Percentiles rank a stretch among this genome's conserved stretches.
phyloP scores from a whole-genome alignment of 2,888 invertebrate genomes.

The Hyposoter dolosus region DNA sequence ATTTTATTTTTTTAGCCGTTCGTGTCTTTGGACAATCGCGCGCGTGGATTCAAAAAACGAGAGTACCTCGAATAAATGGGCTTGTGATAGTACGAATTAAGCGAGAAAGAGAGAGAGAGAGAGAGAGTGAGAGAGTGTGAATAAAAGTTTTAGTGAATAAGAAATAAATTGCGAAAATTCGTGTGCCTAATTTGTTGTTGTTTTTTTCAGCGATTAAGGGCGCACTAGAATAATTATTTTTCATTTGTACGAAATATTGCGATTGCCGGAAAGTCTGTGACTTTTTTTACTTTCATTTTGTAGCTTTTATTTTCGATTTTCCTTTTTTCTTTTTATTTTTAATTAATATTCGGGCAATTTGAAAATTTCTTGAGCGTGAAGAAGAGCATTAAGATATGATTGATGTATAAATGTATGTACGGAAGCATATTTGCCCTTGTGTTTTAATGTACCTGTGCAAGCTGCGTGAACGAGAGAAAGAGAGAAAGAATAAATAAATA shows the following conservation, averaged over 20 bases:
- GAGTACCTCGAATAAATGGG: constrained; percentile 73
- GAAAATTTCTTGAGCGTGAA: neutral
- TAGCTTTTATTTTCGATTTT: neutral
- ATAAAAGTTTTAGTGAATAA: constrained; percentile 43
- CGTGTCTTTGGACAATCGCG: constrained; percentile 71
- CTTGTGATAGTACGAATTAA: constrained; percentile 70
- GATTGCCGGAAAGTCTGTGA: constrained; percentile 6
- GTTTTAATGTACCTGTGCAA: constrained; percentile 71
- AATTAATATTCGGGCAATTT: constrained; percentile 1
- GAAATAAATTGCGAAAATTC: constrained; percentile 55
- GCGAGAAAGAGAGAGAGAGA: constrained; percentile 60
- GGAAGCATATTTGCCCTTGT: constrained; percentile 51
- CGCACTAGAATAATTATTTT: constrained; percentile 18
- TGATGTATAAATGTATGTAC: constrained; percentile 20
- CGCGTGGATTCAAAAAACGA: constrained; percentile 70
- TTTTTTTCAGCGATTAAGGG: neutral
- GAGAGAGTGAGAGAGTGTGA: constrained; percentile 46
- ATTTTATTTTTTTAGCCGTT: constrained; percentile 58
- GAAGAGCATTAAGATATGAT: neutral
- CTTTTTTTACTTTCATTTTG: constrained; percentile 14
- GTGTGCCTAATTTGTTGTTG: constrained; percentile 37
- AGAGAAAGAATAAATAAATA: constrained; percentile 45
- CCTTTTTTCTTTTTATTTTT: neutral
- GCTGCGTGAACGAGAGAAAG: constrained; percentile 42
- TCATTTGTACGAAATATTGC: constrained; percentile 29